Base-by-base conservation (phyloP, 1,140 invertebrate species). In the Atta texana region DNA sequence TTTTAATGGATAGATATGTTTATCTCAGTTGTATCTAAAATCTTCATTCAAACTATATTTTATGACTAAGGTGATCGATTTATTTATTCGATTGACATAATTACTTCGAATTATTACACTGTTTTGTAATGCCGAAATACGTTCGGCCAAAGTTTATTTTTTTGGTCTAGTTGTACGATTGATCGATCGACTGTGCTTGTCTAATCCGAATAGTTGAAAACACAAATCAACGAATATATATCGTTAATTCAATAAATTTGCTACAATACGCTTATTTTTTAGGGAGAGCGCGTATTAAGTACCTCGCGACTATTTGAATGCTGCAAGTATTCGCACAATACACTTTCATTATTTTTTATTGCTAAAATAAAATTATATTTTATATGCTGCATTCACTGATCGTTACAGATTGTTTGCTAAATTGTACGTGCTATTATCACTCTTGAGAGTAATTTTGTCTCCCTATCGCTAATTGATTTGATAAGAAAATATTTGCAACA, bases 161-260 rank as follows among this genome's bases (percentile, higher is more conserved):
- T 64, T 12, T 12, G 59, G 4, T 18, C 21, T 59, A 24, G 8
- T 16, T 86, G 28, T 80, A 66, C 21, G 69, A 63, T 49, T 49
- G 53, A 82, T 55, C 63, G 57, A 87, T 87, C 72, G 31, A 61
- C 63, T 69, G 10, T 12, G 34, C 87, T 85, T 89, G 44, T 86
- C 76, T 84, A 75, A 87, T 89, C 77, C 74, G 24, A 31, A 77
- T 49, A 84, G 44, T 31, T 90, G 51, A 34, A 87, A 87, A 76
- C 61, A 90, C 59, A 78, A 85, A 84, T 66, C 28, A 49, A 76
- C 24, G 21, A 75, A 85, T 89, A 86, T 89, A 89, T 89, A 89
- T 86, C 75, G 16, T n/a, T n/a, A 86, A 72, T 87, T 44, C 49
- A 28, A 51, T 72, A 55, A 66, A 82, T 89, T 84, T 63, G 82